These are phyloP conservation scores for Serrognathus titanus DNA, from an alignment of 2,888 invertebrate species.

Conservation along the genomic window DNA sequence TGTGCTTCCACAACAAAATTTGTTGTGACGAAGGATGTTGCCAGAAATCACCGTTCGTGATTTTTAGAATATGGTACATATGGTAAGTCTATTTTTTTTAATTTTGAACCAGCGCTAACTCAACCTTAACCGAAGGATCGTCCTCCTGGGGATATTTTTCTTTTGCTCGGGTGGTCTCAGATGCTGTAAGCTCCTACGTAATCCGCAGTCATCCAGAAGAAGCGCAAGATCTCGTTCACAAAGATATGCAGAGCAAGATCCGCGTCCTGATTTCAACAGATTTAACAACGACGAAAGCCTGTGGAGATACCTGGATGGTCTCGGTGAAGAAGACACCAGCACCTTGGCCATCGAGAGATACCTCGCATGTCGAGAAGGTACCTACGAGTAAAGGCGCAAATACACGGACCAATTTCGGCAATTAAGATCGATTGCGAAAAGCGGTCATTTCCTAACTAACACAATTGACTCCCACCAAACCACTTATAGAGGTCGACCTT, in stretches of 20 bases:
- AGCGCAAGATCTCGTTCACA: neutral
- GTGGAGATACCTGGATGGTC: too few relatives aligned
- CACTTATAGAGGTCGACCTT: too few relatives aligned
- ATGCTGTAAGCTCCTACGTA: slow-evolving; percentile 1
- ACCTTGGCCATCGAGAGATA: slow-evolving; percentile 13
- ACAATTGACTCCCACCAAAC: too few relatives aligned
- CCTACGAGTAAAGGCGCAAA: too few relatives aligned
- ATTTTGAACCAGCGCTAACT: too few relatives aligned
- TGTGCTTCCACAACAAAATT: slow-evolving; percentile 18
- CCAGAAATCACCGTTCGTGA: slow-evolving; percentile 9
- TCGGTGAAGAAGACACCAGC: slow-evolving; percentile 8
- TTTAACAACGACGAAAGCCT: neutral
- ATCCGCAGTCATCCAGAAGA: neutral
- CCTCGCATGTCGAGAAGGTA: slow-evolving; percentile 13
- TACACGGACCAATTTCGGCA: too few relatives aligned
- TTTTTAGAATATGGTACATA: slow-evolving; percentile 20
- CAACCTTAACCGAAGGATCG: slow-evolving; percentile 5
- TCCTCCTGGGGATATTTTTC: slow-evolving; percentile 11
- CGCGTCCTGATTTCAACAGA: too few relatives aligned
- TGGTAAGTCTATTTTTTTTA: neutral
- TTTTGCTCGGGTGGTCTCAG: slow-evolving; percentile 11
- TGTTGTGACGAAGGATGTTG: slow-evolving; percentile 23
- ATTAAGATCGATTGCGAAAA: too few relatives aligned
- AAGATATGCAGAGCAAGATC: too few relatives aligned
- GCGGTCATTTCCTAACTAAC: too few relatives aligned